Base-by-base conservation (phyloP, 2,888 invertebrate species). In the Chaitophorus viminalis region DNA sequence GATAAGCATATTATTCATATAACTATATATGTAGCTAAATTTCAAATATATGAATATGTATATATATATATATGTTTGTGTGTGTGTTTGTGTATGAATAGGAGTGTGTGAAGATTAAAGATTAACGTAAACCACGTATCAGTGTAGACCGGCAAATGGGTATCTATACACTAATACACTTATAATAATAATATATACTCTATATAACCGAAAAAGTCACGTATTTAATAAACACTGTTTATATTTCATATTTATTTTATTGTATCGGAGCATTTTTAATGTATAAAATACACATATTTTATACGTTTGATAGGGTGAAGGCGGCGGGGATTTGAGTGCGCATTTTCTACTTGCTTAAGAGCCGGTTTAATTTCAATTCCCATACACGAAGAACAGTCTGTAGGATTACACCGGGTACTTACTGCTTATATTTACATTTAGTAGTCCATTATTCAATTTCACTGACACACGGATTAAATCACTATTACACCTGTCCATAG, bases 111-210 rank as follows among this genome's bases (percentile, higher is more conserved):
- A n/a, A 74, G 87, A 87, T 87, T 87, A 87, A 65, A 65, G 81
- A 87, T 87, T 87, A 81, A 74, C 29, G n/a, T n/a, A 60, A 70
- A 70, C 25, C 46, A 54, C 85, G 31, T 36, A 79, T 79, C 78
- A 29, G 33, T 5, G n/a, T 8, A 21, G n/a, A 81, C 81, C 46
- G n/a, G 79, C 46, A 81, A 87, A 74, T 31, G 39, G 33, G 9
- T 60, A 29, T 39, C 29, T 52, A 5, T 39, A 14, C 39, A 75
- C 74, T n/a, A n/a, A n/a, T n/a, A 74, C 72, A 46, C n/a, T n/a
- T n/a, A n/a, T n/a, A 46, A 46, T 60, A 25, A 36, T 77, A 46
- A 78, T 46, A 78, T 54, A 33, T 33, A 78, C 33, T 17, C 25
- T 33, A 33, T 78, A 31, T 46, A 70, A 81, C 39, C 31, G 29